Base-by-base conservation (phyloP, 2,113 vertebrate genomes). In the Siphamia tubifer region DNA sequence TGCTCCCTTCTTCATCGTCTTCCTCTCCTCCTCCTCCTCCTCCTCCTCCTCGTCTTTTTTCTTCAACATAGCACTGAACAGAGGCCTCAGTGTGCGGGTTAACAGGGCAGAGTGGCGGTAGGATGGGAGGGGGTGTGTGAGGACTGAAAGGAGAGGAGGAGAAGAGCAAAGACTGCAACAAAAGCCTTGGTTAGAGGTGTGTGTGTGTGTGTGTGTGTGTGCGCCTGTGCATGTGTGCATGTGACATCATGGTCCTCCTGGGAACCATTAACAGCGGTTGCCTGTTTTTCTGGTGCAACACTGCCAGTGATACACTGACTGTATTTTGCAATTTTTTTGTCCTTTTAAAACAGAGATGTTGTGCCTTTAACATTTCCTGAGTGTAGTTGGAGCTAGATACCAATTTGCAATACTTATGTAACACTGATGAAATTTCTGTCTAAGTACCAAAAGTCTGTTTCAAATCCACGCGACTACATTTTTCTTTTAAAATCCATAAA, bases 51-150 rank as follows among this genome's bases (percentile, higher is more conserved):
- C 39, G 30, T 56, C 23, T 52, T 47, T 19, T 83, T 78, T 54
- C 67, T 69, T 77, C 62, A 68, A 57, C 77, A 68, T 62, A 68
- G 53, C 27, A 13, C 56, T 68, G 67, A 90, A 92, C 89, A 93
- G 91, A 90, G 83, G 83, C 67, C 75, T 86, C 81, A 87, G 83
- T 92, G 90, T 91, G 80, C 31, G 30, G 45, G 66, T 39, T 72
- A 51, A 51, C 24, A 15, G 75, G 42, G 49, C 30, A n/a, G 40
- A 72, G 68, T 60, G 57, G 81, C 49, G 28, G 78, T 45, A 28
- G 74, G 72, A 58, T 77, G 43, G 45, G 49, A 23, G 51, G 57
- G 13, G 20, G 51, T 30, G 56, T 32, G 61, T 39, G 71, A 25
- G 38, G 73, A 11, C 27, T 71, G 63, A 79, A 74, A 65, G 57